phyloP scores from a whole-genome alignment of 2,888 invertebrate species.

The Pammene aurita region DNA sequence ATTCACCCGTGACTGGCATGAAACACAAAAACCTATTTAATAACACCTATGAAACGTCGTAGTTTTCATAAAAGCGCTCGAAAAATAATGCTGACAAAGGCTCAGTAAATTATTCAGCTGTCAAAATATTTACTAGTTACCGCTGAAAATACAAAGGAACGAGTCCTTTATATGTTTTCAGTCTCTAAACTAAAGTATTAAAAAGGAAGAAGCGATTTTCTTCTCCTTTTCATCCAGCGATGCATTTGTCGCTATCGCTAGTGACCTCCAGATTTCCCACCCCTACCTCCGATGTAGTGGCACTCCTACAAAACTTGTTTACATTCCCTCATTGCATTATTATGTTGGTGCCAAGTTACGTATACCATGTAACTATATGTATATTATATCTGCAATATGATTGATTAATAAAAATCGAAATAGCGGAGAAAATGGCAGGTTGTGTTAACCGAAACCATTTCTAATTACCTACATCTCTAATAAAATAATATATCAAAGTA shows the following conservation, averaged over 20 bases:
- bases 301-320: conserved; percentile 18
- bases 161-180: not conserved
- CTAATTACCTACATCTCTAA: not conserved
- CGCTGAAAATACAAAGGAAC: not conserved
- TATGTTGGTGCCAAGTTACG: not conserved
- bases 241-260: not conserved
- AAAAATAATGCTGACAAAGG: conserved; percentile 43
- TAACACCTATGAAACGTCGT: conserved; percentile 51
- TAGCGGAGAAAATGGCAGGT: conserved; percentile 7
- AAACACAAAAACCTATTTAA: conserved; percentile 69
- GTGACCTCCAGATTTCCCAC: conserved; percentile 19
- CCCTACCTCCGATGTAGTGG: conserved; percentile 7
- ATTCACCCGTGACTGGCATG: conserved; percentile 64
- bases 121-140: conserved; percentile 5
- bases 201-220: not conserved
- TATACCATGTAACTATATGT: not conserved
- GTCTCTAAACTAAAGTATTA: not conserved
- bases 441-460: conserved; percentile 1
- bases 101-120: conserved; percentile 15
- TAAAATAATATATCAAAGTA: not conserved
- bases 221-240: conserved; percentile 3
- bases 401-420: conserved; percentile 23
- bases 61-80: conserved; percentile 48
- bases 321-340: conserved; percentile 19
- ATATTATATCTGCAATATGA: conserved; percentile 14